Evolutionary conservation across 2,797 vertebrate species (phyloP).

Genomic region (Poecilia picta): DNA sequence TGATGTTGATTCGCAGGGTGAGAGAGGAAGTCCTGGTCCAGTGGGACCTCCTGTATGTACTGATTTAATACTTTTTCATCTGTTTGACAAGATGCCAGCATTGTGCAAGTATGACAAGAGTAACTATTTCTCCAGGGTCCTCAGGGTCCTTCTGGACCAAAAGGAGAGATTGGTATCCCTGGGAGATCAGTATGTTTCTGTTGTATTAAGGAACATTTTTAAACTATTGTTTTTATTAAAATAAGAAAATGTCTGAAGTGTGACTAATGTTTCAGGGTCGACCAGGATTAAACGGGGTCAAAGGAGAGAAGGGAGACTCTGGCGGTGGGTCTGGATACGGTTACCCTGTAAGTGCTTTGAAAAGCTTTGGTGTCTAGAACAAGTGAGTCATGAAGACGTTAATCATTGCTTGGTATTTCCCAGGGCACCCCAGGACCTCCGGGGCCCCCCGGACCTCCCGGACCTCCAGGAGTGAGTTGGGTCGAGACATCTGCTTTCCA

Average conservation of each 20-base stretch:
- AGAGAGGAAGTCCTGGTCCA: constrained; percentile 65
- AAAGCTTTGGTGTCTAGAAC: background rate
- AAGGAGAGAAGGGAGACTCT: constrained; percentile 88
- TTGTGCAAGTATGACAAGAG: background rate
- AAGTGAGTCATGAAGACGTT: background rate
- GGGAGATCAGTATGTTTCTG: constrained; percentile 85
- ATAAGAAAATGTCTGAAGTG: background rate
- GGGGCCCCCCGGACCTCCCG: constrained; percentile 82
- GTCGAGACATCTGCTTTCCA: background rate
- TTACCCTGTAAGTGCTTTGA: constrained; percentile 76
- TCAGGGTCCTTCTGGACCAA: constrained; percentile 77
- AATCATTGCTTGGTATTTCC: background rate
- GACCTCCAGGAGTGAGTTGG: constrained; percentile 66
- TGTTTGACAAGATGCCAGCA: background rate
- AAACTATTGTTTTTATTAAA: background rate
- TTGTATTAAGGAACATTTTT: too few species aligned
- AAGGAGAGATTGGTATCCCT: constrained; percentile 93
- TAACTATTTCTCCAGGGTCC: constrained; percentile 61
- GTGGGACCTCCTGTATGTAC: constrained; percentile 68
- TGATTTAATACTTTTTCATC: background rate
- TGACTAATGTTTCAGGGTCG: constrained; percentile 83
- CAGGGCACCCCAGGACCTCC: constrained; percentile 85
- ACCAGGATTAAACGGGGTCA: constrained; percentile 89
- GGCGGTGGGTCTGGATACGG: constrained; percentile 56
- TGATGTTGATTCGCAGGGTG: constrained; percentile 62